Evolutionary conservation across 2,113 vertebrate genomes (phyloP).

Genomic region (Clarias gariepinus): DNA sequence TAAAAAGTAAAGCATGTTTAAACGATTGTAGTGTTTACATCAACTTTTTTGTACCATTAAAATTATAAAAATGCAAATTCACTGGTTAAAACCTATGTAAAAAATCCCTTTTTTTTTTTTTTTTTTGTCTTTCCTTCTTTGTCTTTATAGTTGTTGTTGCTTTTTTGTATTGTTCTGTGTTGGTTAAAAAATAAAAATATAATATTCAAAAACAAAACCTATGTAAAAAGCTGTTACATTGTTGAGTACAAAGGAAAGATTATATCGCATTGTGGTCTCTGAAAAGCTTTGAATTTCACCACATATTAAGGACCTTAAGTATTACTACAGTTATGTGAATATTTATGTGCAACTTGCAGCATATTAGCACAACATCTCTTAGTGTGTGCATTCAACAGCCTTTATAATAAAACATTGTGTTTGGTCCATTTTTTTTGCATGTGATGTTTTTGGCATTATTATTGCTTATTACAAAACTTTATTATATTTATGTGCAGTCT

Average conservation of each 20-base stretch:
- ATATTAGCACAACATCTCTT: background rate
- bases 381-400: background rate
- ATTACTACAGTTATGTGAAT: constrained; percentile 6
- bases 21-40: background rate
- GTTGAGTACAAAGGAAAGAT: background rate
- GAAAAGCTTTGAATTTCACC: constrained; percentile 22
- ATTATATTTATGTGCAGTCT: constrained; percentile 71
- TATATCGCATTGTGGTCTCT: constrained; percentile 16
- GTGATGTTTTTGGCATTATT: constrained; percentile 22
- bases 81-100: background rate
- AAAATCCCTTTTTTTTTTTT: too few relatives aligned
- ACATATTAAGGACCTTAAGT: constrained; percentile 1
- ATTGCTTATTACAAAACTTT: background rate
- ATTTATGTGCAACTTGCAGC: background rate
- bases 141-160: too few relatives aligned
- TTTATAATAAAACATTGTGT: background rate
- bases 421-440: background rate
- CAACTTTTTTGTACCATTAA: background rate
- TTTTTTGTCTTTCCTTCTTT: too few relatives aligned
- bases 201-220: too few relatives aligned
- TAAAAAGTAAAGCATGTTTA: background rate
- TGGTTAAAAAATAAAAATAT: too few relatives aligned
- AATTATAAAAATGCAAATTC: background rate
- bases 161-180: too few relatives aligned
- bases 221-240: background rate